A percentile compares a stretch with the other conserved stretches of the same genome.
Evolutionary conservation across 1,140 invertebrate species (phyloP).

Genomic region (Hyphantria cunea): DNA sequence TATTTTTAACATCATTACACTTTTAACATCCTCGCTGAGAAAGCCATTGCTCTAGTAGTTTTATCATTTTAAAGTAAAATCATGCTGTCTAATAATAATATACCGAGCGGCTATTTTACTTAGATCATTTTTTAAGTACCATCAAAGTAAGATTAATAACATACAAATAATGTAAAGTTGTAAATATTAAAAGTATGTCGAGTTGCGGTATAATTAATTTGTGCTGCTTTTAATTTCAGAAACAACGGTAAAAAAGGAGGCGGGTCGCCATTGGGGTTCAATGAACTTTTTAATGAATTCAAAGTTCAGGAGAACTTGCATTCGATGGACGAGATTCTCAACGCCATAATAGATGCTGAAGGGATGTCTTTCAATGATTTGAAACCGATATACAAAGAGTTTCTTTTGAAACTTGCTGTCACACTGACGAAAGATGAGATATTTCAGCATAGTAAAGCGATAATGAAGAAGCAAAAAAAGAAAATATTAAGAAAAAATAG

Average conservation of each 20-base stretch:
- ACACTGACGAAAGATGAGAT: constrained; percentile 94
- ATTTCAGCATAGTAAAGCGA: constrained; percentile 93
- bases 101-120: not conserved
- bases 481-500: constrained; percentile 83
- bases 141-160: no score
- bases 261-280: constrained; percentile 90
- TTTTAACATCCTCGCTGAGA: constrained; percentile 33
- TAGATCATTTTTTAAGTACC: no score
- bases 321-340: constrained; percentile 93
- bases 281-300: constrained; percentile 92
- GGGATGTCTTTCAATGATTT: constrained; percentile 96
- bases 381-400: constrained; percentile 95
- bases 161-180: no score
- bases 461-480: constrained; percentile 92
- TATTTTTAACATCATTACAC: constrained; percentile 41
- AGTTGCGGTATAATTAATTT: not conserved
- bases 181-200: no score
- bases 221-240: constrained; percentile 65
- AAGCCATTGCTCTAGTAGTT: constrained; percentile 7
- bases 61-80: not conserved
- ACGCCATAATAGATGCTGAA: constrained; percentile 93
- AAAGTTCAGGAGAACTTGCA: constrained; percentile 92
- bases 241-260: constrained; percentile 83
- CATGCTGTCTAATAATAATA: not conserved
- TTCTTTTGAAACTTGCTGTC: constrained; percentile 91